These are phyloP conservation scores for Hypsibius dujardini DNA, from an alignment of 1,140 invertebrate genomes.

Conservation along the genomic window DNA sequence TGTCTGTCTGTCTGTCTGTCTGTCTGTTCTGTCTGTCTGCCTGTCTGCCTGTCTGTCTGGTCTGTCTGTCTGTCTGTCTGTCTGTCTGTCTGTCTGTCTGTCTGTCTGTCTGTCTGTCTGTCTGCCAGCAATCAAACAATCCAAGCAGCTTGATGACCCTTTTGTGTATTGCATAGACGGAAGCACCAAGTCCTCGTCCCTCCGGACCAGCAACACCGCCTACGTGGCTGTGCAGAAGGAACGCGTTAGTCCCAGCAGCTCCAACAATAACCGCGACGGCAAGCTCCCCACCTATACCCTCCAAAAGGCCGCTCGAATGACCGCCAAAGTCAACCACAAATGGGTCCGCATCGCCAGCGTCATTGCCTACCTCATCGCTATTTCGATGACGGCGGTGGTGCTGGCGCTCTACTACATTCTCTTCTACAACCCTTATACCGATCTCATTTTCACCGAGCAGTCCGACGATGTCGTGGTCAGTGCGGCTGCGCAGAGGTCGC, in stretches of 20 bases:
- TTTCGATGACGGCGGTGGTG: background rate
- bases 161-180: background rate
- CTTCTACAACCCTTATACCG: conserved; percentile 18
- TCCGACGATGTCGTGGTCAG: too few relatives aligned
- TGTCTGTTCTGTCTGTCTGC: too few relatives aligned
- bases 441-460: too few relatives aligned
- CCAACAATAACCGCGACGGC: background rate
- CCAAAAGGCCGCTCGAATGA: conserved; percentile 17
- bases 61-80: too few relatives aligned
- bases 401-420: conserved; percentile 18
- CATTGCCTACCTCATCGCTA: conserved; percentile 15
- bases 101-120: too few relatives aligned
- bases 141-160: too few relatives aligned
- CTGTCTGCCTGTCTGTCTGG: too few relatives aligned
- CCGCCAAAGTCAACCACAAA: background rate
- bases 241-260: background rate
- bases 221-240: background rate
- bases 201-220: background rate
- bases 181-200: conserved; percentile 3
- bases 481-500: too few relatives aligned
- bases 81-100: too few relatives aligned
- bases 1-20: too few relatives aligned
- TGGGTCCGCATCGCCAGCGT: conserved; percentile 18
- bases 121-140: too few relatives aligned
- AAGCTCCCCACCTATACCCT: conserved; percentile 16